These are phyloP conservation scores for Drosophila setifemur DNA, from an alignment of 1,140 invertebrate genomes.

Conservation along the genomic window DNA sequence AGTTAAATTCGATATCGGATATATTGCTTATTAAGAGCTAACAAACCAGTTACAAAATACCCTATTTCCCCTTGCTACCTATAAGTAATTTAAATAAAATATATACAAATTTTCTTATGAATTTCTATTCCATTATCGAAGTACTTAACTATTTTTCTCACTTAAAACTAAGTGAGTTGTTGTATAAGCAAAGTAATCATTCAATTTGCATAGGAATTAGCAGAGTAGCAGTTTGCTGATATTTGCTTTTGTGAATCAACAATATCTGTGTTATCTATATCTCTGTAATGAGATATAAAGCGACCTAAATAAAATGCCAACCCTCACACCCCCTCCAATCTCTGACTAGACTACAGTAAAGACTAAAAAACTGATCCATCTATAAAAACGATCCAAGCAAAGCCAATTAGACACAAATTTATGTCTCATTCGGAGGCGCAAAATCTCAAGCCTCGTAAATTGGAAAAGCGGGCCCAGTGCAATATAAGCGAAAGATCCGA, in stretches of 20 bases:
- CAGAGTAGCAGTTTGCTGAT: not conserved
- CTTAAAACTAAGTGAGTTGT: no score
- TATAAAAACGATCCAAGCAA: conserved; percentile 3
- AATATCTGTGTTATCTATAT: not conserved
- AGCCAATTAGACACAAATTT: conserved; percentile 17
- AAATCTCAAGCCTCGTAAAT: conserved; percentile 42
- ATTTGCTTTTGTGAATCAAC: not conserved
- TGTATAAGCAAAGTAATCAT: no score
- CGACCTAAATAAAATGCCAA: conserved; percentile 6
- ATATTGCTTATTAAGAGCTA: no score
- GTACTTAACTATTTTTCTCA: no score
- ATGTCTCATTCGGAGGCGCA: conserved; percentile 13
- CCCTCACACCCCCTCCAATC: not conserved
- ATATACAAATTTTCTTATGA: no score
- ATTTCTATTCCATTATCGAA: no score
- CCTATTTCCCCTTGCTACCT: no score
- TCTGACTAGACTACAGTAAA: not conserved
- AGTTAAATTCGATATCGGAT: not conserved
- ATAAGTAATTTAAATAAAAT: no score
- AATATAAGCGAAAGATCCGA: conserved; percentile 27
- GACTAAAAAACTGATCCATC: not conserved
- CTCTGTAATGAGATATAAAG: not conserved
- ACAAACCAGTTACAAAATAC: no score
- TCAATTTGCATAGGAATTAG: no score
- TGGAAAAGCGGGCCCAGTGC: conserved; percentile 25